Evolutionary conservation across 2,797 vertebrate species (phyloP).

Genomic region (Gymnothorax javanicus): DNA sequence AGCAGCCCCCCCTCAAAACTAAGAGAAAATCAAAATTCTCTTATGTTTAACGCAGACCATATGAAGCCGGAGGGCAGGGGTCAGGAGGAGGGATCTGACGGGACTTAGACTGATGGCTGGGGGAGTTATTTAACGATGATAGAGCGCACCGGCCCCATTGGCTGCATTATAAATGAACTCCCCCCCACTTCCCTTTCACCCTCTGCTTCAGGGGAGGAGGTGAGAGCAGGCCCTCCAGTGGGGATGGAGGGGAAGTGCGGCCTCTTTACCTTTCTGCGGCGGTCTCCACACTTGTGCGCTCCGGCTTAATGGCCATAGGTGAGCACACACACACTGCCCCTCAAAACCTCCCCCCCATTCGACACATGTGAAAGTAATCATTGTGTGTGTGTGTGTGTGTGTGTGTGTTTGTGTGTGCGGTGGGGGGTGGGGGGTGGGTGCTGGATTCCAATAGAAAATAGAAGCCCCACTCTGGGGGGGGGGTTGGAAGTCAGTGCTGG

Average conservation of each 20-base stretch:
- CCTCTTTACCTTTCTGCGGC: neutral
- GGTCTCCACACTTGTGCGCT: neutral
- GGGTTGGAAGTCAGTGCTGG: conserved; percentile 64
- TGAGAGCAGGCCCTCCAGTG: conserved; percentile 23
- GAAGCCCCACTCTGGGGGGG: conserved; percentile 61
- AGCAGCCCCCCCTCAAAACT: conserved; percentile 31
- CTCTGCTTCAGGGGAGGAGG: conserved; percentile 38
- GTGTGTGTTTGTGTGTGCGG: conserved; percentile 47
- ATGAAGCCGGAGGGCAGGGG: conserved; percentile 53
- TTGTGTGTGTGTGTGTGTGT: conserved; percentile 47
- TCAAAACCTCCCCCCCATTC: too few relatives aligned
- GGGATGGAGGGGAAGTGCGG: neutral
- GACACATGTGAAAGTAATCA: conserved; percentile 79
- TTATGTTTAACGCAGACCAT: conserved; percentile 63
- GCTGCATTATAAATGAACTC: conserved; percentile 56
- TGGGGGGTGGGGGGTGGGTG: conserved; percentile 58
- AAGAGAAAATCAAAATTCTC: neutral
- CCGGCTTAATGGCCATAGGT: conserved; percentile 36
- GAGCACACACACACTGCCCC: neutral
- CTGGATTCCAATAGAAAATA: conserved; percentile 64
- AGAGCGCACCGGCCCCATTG: conserved; percentile 49
- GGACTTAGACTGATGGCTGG: conserved; percentile 58
- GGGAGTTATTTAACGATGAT: conserved; percentile 60
- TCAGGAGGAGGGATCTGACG: conserved; percentile 18
- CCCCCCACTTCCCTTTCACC: conserved; percentile 48